Evolutionary conservation across 1,140 invertebrate genomes (phyloP), one percentile per base, ranked within the genome.

Genomic region (Dendroctonus ponderosae): DNA sequence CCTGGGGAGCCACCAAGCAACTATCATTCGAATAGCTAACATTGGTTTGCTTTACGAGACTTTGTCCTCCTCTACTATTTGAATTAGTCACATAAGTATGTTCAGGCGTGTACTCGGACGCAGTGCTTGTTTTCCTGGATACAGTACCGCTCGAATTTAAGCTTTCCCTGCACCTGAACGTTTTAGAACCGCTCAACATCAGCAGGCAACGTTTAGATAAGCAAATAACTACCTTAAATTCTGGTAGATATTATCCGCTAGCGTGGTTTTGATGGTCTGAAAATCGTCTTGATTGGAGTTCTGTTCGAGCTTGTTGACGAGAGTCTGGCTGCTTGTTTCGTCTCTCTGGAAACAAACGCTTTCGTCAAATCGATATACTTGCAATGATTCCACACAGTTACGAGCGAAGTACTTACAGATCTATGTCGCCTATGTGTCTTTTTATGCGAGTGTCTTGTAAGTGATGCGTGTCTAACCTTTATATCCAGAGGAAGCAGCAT

Each of bases 361-460:
- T 56, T 56, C 9, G 3, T 56, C 3, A 38, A 56, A 56, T 8
- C 15, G 15, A 14, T 57, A 11, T 37, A 50, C 38, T 52, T 49
- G 41, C 37, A 52, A 52, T 2, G 15, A n/a, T 52, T 52, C 26
- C 9, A 46, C 12, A 52, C 11, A 52, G 26, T 52, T 52, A n/a
- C 9, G 11, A 15, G 50, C 50, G 3, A 26, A 15, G 54, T 70
- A 87, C 87, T 89, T 85, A 89, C 87, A 81, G 87, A 89, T 81
- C 85, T 84, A 80, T 89, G 86, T 71, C 87, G 85, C 80, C 87
- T 83, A 80, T 88, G 87, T 76, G 85, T 84, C 84, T 87, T 87
- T 80, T 79, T 83, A 80, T 77, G 79, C 80, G 79, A 77, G 82
- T 87, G 86, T 77, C 87, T 85, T 79, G 87, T 88, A 79, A 89